Evolutionary conservation across 2,797 vertebrate species (phyloP).

Genomic region (Choloepus didactylus): DNA sequence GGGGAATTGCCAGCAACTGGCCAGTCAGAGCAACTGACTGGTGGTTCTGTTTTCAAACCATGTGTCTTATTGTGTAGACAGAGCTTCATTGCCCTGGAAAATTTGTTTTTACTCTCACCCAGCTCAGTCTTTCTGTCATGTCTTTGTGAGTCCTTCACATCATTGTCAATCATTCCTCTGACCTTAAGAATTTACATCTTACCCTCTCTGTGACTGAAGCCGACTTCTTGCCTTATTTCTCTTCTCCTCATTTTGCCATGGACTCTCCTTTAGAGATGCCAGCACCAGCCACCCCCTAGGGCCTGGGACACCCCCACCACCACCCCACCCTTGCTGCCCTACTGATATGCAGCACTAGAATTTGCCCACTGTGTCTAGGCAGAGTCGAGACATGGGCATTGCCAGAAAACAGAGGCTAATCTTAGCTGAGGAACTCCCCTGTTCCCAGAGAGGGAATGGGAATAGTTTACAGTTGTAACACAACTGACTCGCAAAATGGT

Average conservation of each 20-base stretch:
- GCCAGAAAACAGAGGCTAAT: not conserved
- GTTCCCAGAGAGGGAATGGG: not conserved
- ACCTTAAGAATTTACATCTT: not conserved
- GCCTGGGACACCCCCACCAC: not conserved
- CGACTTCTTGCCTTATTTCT: conserved; percentile 17
- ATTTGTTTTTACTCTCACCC: not conserved
- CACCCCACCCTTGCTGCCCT: not conserved
- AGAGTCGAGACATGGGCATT: not conserved
- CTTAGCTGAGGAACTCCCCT: not conserved
- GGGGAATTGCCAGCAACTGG: not conserved
- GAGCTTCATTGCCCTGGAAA: not conserved
- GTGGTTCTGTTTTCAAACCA: not conserved
- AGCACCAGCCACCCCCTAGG: not conserved
- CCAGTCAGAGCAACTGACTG: not conserved
- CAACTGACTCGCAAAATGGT: not conserved
- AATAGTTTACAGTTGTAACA: not conserved
- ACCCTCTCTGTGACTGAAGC: not conserved
- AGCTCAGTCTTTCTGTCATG: conserved; percentile 30
- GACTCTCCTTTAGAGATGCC: conserved; percentile 36
- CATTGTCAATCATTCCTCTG: not conserved
- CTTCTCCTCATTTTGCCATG: not conserved
- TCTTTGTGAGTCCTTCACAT: not conserved
- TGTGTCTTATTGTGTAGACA: not conserved
- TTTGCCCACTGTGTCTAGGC: not conserved
- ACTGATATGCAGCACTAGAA: not conserved